A percentile compares a stretch with the other conserved stretches of the same genome.
phyloP scores from a whole-genome alignment of 53 echinoderm and acorn worm species.

The Crossaster papposus region DNA sequence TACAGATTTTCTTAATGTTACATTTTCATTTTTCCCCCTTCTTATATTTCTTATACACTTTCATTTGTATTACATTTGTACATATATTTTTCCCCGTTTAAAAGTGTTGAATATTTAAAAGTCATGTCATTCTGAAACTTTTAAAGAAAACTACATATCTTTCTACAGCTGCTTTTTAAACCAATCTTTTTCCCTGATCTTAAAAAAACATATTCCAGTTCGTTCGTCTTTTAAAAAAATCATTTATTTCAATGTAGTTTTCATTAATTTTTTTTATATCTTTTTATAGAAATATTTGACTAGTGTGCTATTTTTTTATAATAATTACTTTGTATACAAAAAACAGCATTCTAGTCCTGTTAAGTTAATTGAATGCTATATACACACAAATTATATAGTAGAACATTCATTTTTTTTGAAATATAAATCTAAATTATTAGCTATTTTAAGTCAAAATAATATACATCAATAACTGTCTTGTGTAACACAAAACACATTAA shows the following conservation, averaged over 20 bases:
- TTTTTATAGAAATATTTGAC: slow-evolving; percentile 54
- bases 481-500: slow-evolving; percentile 21
- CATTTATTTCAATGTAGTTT: slow-evolving; percentile 51
- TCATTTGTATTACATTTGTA: not conserved
- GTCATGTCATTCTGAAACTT: slow-evolving; percentile 8
- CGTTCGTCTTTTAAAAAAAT: slow-evolving; percentile 10
- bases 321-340: slow-evolving; percentile 28
- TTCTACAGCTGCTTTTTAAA: slow-evolving; percentile 51
- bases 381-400: slow-evolving; percentile 57
- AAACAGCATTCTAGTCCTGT: slow-evolving; percentile 58
- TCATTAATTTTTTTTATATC: slow-evolving; percentile 1
- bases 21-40: no score
- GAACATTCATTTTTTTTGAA: slow-evolving; percentile 20
- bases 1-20: no score
- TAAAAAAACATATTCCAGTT: slow-evolving; percentile 61
- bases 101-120: slow-evolving; percentile 11
- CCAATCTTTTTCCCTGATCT: slow-evolving; percentile 48
- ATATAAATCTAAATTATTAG: slow-evolving; percentile 60
- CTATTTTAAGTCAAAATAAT: slow-evolving; percentile 56
- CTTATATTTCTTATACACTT: not conserved
- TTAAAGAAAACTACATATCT: not conserved
- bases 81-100: not conserved
- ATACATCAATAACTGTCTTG: slow-evolving; percentile 35
- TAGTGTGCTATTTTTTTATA: slow-evolving; percentile 46
- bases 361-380: slow-evolving; percentile 54